Percentiles rank a stretch among this genome's conserved stretches.
These are phyloP conservation scores for Heliornis fulica DNA, from an alignment of 2,113 vertebrate species.

Conservation along the genomic window DNA sequence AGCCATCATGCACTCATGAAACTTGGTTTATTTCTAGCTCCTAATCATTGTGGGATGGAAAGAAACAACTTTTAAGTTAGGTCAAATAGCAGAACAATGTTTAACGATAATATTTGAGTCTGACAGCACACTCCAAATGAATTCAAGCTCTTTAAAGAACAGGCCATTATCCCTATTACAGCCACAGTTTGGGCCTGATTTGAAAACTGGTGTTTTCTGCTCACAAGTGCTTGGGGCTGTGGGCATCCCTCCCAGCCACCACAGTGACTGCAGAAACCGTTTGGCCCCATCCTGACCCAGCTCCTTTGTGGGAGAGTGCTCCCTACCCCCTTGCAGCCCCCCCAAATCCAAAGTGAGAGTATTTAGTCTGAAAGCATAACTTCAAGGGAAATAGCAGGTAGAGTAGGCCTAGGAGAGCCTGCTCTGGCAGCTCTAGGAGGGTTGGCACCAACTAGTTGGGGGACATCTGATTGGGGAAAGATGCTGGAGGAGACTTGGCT, in stretches of 20 bases:
- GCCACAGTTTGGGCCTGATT: neutral
- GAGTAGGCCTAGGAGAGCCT: neutral
- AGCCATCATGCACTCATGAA: neutral
- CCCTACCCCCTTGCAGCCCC: neutral
- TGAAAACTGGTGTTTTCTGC: neutral
- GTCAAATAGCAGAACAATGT: neutral
- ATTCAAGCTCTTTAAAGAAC: neutral
- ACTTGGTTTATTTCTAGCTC: neutral
- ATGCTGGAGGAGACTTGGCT: neutral
- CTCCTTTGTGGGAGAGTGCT: rapidly evolving
- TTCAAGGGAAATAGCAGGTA: neutral
- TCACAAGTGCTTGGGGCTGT: neutral
- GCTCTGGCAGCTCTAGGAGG: neutral
- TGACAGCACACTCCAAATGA: neutral
- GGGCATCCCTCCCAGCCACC: neutral
- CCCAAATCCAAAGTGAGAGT: neutral
- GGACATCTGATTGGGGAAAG: too few relatives aligned
- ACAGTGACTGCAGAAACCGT: neutral
- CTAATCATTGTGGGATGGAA: neutral
- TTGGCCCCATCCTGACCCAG: neutral
- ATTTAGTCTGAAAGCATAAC: neutral
- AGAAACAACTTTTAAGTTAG: neutral
- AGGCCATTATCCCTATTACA: neutral
- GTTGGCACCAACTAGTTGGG: neutral
- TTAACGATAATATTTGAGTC: neutral